A percentile compares a stretch with the other conserved stretches of the same genome.
phyloP scores from a whole-genome alignment of 2,113 vertebrate species.

The Uria lomvia region DNA sequence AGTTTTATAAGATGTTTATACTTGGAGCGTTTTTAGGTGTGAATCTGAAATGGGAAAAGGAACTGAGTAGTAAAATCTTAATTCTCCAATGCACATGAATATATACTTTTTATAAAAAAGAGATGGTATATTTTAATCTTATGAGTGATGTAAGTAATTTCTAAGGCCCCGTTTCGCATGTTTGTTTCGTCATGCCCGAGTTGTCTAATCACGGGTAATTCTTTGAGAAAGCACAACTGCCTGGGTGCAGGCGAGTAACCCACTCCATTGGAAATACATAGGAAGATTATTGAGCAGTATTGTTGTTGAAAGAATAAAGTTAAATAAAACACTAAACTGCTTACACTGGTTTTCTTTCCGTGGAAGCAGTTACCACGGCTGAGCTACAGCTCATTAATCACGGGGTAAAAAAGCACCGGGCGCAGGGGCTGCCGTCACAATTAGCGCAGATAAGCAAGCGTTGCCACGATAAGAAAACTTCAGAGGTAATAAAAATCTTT shows the following conservation, averaged over 20 bases:
- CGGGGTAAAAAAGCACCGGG: background rate
- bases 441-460: background rate
- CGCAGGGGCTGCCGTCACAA: background rate
- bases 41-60: slow-evolving; percentile 21
- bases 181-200: background rate
- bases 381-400: background rate
- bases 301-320: slow-evolving; percentile 45
- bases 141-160: slow-evolving; percentile 65
- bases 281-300: background rate
- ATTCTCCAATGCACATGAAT: background rate
- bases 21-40: slow-evolving; percentile 45
- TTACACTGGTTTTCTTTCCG: slow-evolving; percentile 19
- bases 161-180: slow-evolving; percentile 1
- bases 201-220: slow-evolving; percentile 41
- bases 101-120: slow-evolving; percentile 17
- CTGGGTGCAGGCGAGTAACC: slow-evolving; percentile 4
- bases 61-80: slow-evolving; percentile 5
- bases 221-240: background rate
- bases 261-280: background rate
- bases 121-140: slow-evolving; percentile 40
- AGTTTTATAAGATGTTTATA: slow-evolving; percentile 68
- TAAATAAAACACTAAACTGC: slow-evolving; percentile 27
- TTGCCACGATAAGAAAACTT: background rate
- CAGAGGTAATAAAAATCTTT: background rate
- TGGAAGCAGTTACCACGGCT: background rate